A percentile compares a stretch with the other conserved stretches of the same genome.
Evolutionary conservation across 2,113 vertebrate species (phyloP).

Genomic region (Varanus salvator): DNA sequence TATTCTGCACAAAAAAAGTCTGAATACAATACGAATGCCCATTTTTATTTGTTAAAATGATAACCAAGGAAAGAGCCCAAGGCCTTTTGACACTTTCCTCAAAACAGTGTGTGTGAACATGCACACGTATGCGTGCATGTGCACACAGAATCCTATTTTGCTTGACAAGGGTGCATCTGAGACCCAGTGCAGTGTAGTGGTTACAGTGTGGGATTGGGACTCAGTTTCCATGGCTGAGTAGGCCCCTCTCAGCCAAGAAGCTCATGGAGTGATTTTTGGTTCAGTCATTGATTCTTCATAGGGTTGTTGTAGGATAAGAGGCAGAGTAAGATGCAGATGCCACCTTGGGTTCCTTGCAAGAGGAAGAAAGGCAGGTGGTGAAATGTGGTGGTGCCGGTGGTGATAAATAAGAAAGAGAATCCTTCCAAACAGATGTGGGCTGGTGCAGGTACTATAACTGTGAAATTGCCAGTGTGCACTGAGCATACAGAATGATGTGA

Average conservation of each 20-base stretch:
- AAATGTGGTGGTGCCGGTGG: too few species aligned
- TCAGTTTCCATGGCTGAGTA: too few species aligned
- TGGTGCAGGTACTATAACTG: accelerated
- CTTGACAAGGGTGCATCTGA: slow-evolving; percentile 2
- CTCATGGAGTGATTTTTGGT: too few species aligned
- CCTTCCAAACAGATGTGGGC: slow-evolving; percentile 29
- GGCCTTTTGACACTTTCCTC: slow-evolving; percentile 35
- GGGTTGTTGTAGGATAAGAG: too few species aligned
- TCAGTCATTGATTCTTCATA: too few species aligned
- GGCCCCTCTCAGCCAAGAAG: too few species aligned
- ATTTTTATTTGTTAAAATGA: slow-evolving; percentile 6
- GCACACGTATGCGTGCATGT: too few species aligned
- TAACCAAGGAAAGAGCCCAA: slow-evolving; percentile 9
- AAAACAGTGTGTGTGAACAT: neutral
- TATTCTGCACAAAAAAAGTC: slow-evolving; percentile 34
- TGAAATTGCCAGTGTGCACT: neutral
- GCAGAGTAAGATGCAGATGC: too few species aligned
- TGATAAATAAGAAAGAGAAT: neutral
- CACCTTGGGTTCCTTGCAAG: too few species aligned
- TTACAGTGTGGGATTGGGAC: too few species aligned
- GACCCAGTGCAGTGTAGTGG: too few species aligned
- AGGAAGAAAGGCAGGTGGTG: too few species aligned
- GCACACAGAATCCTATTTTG: neutral
- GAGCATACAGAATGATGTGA: neutral
- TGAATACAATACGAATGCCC: neutral